phyloP scores from a whole-genome alignment of 2,888 invertebrate genomes.

The Protodeltote pygarga region DNA sequence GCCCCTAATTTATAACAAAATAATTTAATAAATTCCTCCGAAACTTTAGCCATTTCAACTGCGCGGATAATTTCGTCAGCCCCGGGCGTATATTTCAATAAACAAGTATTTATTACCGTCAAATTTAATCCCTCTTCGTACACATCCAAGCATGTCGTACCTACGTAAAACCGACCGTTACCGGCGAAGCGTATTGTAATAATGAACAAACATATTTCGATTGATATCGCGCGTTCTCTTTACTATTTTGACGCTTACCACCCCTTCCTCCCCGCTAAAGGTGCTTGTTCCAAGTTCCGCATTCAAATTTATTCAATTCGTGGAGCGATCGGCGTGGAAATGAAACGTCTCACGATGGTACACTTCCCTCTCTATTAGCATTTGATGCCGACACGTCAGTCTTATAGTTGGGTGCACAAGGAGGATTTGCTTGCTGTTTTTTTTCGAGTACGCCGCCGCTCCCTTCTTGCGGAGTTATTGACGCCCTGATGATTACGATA shows the following conservation, averaged over 20 bases:
- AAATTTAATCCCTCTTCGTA: constrained; percentile 14
- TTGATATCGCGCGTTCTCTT: constrained; percentile 29
- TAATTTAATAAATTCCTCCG: constrained; percentile 31
- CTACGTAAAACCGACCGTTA: neutral
- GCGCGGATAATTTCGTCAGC: constrained; percentile 24
- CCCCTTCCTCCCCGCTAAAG: constrained; percentile 41
- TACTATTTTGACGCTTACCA: constrained; percentile 40
- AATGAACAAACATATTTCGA: constrained; percentile 45
- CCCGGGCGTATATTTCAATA: constrained; percentile 31
- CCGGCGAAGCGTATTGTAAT: constrained; percentile 27
- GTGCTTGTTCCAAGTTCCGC: constrained; percentile 57
- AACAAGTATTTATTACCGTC: constrained; percentile 32
- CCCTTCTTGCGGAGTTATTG: constrained; percentile 25
- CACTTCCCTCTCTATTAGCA: constrained; percentile 75
- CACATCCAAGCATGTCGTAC: too few species aligned
- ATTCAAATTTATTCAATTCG: constrained; percentile 85
- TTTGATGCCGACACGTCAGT: constrained; percentile 60
- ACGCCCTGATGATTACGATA: constrained; percentile 29
- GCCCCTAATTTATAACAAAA: constrained; percentile 22
- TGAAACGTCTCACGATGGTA: constrained; percentile 69
- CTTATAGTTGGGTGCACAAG: constrained; percentile 54
- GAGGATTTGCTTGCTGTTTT: constrained; percentile 41
- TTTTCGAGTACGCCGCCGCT: constrained; percentile 24
- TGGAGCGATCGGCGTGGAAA: constrained; percentile 74
- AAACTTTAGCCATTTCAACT: constrained; percentile 24